Evolutionary conservation across 2,113 vertebrate species (phyloP).

Genomic region (Diadophis punctatus): DNA sequence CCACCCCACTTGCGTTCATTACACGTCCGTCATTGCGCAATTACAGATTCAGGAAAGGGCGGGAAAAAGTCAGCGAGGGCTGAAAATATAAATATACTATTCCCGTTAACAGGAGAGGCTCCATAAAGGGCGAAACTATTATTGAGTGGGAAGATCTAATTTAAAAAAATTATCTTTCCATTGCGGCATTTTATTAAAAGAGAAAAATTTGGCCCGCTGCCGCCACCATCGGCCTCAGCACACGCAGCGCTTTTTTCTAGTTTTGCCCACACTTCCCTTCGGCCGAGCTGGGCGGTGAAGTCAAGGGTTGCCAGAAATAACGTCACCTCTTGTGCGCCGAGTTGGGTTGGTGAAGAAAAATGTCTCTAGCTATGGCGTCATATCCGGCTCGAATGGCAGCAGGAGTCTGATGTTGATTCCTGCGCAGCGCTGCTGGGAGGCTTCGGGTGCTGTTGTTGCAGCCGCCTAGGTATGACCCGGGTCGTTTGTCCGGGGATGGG

Average conservation of each 20-base stretch:
- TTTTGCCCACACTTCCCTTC: neutral
- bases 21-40: neutral
- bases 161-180: too few relatives aligned
- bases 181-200: neutral
- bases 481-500: accelerated
- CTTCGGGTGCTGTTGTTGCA: neutral
- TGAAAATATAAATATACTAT: neutral
- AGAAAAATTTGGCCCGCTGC: neutral
- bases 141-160: too few relatives aligned
- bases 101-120: neutral
- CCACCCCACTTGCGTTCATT: neutral
- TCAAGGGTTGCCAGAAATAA: neutral
- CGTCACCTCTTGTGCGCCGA: neutral
- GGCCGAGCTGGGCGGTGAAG: neutral
- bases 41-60: neutral
- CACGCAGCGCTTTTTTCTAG: neutral
- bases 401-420: conserved; percentile 11
- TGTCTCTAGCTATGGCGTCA: neutral
- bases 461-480: neutral
- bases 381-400: neutral
- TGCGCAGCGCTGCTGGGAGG: neutral
- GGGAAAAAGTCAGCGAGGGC: neutral
- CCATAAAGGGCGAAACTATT: neutral
- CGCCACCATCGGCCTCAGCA: neutral
- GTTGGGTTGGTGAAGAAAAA: too few relatives aligned